Percentiles rank a stretch among this genome's conserved stretches.
phyloP scores from a whole-genome alignment of 2,888 invertebrate genomes.

The Platerodrilus igneus region DNA sequence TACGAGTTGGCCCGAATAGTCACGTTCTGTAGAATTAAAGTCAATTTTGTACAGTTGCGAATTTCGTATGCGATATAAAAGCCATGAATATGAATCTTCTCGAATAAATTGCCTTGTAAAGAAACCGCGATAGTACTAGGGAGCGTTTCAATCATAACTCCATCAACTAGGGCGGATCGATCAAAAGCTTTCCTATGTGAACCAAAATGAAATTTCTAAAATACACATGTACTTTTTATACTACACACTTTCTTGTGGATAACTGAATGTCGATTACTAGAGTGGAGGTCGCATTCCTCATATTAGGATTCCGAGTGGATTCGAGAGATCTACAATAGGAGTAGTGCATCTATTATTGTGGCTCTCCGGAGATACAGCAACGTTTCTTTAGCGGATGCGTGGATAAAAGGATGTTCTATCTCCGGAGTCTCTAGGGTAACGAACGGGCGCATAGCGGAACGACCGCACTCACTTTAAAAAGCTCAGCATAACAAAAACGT shows the following conservation, averaged over 20 bases:
- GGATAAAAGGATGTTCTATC: constrained; percentile 24
- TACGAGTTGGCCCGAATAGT: no score
- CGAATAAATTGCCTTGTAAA: constrained; percentile 23
- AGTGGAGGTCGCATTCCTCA: constrained; percentile 3
- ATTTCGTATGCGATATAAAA: constrained; percentile 21
- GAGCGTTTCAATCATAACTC: constrained; percentile 26
- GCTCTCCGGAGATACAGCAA: constrained; percentile 24
- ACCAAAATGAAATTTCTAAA: constrained; percentile 22
- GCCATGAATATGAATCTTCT: constrained; percentile 25
- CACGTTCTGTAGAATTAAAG: constrained; percentile 14
- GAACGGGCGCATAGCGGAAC: constrained; percentile 21
- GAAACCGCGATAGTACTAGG: constrained; percentile 21
- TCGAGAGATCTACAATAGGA: constrained; percentile 26
- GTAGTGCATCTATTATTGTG: constrained; percentile 32
- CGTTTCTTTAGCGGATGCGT: constrained; percentile 22
- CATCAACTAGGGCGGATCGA: constrained; percentile 21
- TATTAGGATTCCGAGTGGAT: constrained; percentile 17
- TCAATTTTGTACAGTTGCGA: constrained; percentile 16
- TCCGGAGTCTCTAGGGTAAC: constrained; percentile 23
- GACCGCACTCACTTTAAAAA: constrained; percentile 18
- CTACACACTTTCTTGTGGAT: constrained; percentile 7
- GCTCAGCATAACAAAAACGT: constrained; percentile 15
- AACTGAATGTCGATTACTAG: no score
- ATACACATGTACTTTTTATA: constrained; percentile 13
- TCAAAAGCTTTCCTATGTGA: constrained; percentile 14